Evolutionary conservation across 2,888 invertebrate species (phyloP), one percentile per base, ranked within the genome.

Genomic region (Adelognathus sp.): DNA sequence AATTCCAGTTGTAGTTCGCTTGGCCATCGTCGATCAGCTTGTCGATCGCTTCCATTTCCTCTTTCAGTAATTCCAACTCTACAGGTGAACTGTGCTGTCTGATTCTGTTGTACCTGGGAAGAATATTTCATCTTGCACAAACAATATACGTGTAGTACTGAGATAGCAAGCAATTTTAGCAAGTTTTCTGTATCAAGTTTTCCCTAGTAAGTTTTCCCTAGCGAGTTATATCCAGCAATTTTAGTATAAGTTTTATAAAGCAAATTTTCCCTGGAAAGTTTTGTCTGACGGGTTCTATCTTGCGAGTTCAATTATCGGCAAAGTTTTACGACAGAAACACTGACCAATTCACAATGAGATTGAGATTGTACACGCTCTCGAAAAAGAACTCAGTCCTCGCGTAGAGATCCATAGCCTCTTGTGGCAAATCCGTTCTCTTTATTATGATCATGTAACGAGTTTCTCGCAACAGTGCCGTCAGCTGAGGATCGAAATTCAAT

Each of bases 81-180:
- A 96, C 96, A 67, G 94, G 93, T 56, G 95, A 94, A 27, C 96
- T 95, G n/a, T 94, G 93, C 21, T 93, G 93, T 60, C 95, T 93
- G 50, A 98, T 94, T 80, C 95, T 95, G 89, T 98, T 98, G 91
- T 98, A 98, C 96, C 97, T 90, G 9, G 54, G 63, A 46, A n/a
- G n/a, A 24, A 14, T 24, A 3, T n/a, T 9, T n/a, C 7, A 21
- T 24, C 11, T n/a, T 50, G 9, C 21, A n/a, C n/a, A n/a, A n/a
- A n/a, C n/a, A n/a, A n/a, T n/a, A n/a, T n/a, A n/a, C n/a, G n/a
- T n/a, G n/a, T n/a, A n/a, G n/a, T n/a, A n/a, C n/a, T n/a, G 9
- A 36, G 11, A 36, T 0, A 36, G n/a, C 9, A 36, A 36, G n/a
- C 6, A 36, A 9, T 36, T 11, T n/a, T n/a, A n/a, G n/a, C n/a